Percentiles rank a stretch among this genome's conserved stretches.
These are phyloP conservation scores for Bathybates hornii DNA, from an alignment of 2,113 vertebrate species.

Conservation along the genomic window DNA sequence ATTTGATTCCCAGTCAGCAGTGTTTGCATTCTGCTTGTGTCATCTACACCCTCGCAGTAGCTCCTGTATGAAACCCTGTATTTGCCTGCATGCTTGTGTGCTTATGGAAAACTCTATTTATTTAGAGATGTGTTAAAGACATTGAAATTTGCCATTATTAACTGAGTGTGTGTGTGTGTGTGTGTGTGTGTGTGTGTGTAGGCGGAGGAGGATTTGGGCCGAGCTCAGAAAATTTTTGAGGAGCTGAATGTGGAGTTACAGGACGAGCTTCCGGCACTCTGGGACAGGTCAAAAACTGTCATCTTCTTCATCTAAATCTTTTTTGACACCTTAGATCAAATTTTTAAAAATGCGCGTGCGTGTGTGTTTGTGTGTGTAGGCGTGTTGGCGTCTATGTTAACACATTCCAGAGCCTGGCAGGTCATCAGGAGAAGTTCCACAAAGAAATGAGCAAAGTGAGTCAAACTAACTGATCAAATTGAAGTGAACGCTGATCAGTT, in stretches of 20 bases:
- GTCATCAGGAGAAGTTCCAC: constrained; percentile 94
- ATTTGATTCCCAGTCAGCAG: background rate
- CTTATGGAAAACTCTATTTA: background rate
- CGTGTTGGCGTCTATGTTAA: constrained; percentile 95
- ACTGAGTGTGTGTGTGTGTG: background rate
- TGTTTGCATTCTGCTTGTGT: background rate
- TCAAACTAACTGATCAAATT: background rate
- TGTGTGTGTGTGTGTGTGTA: constrained; percentile 47
- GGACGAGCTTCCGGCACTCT: constrained; percentile 91
- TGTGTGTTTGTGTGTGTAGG: constrained; percentile 56
- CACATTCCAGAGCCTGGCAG: constrained; percentile 92
- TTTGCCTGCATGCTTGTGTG: background rate
- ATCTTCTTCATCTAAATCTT: background rate
- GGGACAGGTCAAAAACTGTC: constrained; percentile 80
- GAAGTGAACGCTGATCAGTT: background rate
- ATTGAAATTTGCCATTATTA: background rate
- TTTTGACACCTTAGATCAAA: background rate
- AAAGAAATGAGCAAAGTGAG: constrained; percentile 91
- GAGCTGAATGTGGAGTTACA: constrained; percentile 95
- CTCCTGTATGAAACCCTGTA: constrained; percentile 20
- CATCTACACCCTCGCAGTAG: background rate
- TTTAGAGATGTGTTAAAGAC: background rate
- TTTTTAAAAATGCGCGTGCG: background rate
- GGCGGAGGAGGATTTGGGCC: constrained; percentile 94
- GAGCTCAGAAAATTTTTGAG: constrained; percentile 97